Conservation (phyloP, 2,797 vertebrate genomes). For the Pristis pectinata region DNA sequence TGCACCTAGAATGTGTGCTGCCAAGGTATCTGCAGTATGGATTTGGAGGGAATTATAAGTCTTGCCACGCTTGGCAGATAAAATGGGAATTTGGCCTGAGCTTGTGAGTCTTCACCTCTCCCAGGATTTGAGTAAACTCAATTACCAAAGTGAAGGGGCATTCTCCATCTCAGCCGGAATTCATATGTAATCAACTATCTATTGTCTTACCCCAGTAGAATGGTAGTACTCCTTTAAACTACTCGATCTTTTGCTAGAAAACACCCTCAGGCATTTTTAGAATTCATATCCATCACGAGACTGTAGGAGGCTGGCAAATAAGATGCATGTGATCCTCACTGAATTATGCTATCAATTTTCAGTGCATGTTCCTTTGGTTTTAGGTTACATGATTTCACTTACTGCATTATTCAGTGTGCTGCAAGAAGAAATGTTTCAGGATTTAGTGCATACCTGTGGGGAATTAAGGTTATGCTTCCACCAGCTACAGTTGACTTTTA, state of each 20-base stretch:
- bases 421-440: slow-evolving; percentile 38
- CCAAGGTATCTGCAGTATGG: background rate
- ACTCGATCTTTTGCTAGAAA: slow-evolving; percentile 46
- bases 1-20: background rate
- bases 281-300: slow-evolving; percentile 40
- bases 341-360: slow-evolving; percentile 41
- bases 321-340: slow-evolving; percentile 44
- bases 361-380: background rate
- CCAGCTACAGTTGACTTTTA: background rate
- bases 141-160: background rate
- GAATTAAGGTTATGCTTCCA: background rate
- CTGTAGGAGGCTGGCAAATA: slow-evolving; percentile 41
- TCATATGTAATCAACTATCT: background rate
- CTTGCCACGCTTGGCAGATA: too few relatives aligned
- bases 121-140: background rate
- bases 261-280: slow-evolving; percentile 44
- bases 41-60: background rate
- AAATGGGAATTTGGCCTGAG: background rate
- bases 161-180: background rate
- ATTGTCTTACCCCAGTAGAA: background rate
- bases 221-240: slow-evolving; percentile 38
- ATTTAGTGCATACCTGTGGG: slow-evolving; percentile 38
- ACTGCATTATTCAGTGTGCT: slow-evolving; percentile 40
- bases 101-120: background rate
- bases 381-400: background rate